These are phyloP conservation scores for Notarius lentiginosus DNA, from an alignment of 2,113 vertebrate species.

Conservation along the genomic window DNA sequence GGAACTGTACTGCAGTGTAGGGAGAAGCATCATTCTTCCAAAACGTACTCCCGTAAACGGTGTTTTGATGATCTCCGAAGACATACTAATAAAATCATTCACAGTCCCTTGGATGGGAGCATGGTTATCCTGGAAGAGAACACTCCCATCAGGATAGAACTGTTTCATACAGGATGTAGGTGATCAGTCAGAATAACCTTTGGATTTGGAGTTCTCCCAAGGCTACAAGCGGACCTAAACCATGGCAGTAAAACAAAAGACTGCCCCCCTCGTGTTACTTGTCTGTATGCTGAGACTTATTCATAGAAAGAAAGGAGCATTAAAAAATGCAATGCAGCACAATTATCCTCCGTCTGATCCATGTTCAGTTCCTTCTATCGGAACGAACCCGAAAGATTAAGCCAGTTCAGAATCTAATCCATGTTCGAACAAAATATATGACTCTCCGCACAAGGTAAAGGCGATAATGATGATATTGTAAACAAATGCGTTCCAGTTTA, in stretches of 20 bases:
- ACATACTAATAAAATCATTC: background rate
- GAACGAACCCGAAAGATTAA: background rate
- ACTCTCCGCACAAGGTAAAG: background rate
- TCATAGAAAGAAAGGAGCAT: background rate
- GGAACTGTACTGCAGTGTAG: background rate
- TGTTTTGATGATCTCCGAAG: background rate
- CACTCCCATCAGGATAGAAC: background rate
- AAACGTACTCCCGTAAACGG: background rate
- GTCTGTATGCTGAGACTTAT: background rate
- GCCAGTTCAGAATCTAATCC: background rate
- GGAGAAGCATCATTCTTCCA: background rate
- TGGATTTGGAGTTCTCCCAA: background rate
- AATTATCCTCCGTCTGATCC: background rate
- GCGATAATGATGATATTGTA: background rate
- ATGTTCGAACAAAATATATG: background rate
- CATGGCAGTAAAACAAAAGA: background rate
- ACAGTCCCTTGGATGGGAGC: background rate
- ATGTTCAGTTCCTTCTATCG: background rate
- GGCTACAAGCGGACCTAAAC: background rate
- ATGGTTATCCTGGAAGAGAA: background rate
- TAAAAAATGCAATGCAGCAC: background rate
- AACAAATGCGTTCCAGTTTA: constrained; percentile 1
- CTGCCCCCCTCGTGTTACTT: background rate
- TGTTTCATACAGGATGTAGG: background rate
- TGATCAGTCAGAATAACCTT: background rate